phyloP scores from a whole-genome alignment of 1,140 invertebrate genomes.

The Pteromalus puparum region DNA sequence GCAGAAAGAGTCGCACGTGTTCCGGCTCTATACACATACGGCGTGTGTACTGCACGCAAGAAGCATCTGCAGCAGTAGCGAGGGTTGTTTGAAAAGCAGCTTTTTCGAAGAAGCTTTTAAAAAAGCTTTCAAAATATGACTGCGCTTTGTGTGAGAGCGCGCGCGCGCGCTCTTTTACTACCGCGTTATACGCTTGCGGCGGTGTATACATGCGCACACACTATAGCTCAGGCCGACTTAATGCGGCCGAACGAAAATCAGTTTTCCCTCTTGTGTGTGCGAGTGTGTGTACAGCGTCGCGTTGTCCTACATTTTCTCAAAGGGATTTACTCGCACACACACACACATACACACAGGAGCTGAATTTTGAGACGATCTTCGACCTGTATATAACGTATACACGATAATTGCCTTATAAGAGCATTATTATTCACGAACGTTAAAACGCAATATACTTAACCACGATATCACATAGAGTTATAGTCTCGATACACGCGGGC shows the following conservation, averaged over 20 bases:
- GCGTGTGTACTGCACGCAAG: background rate
- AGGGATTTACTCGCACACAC: too few species aligned
- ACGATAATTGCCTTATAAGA: background rate
- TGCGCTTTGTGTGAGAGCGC: background rate
- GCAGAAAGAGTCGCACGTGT: background rate
- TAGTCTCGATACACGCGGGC: too few species aligned
- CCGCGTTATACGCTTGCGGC: background rate
- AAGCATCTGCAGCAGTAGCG: background rate
- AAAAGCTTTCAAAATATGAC: background rate
- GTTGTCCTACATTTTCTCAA: too few species aligned
- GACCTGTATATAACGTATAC: too few species aligned
- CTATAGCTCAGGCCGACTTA: too few species aligned
- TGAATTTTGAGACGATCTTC: too few species aligned
- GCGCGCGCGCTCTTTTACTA: background rate
- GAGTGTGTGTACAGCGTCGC: too few species aligned
- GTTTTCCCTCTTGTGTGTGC: too few species aligned
- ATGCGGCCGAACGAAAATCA: too few species aligned
- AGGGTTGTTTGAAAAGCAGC: background rate
- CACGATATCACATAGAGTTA: too few species aligned
- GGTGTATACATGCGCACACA: too few species aligned
- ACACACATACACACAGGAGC: too few species aligned
- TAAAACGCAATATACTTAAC: background rate
- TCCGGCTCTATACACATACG: background rate
- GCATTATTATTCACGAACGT: background rate
- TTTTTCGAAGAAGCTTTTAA: slow-evolving; percentile 4